Percentiles rank a stretch among this genome's conserved stretches.
Evolutionary conservation across 1,140 invertebrate species (phyloP).

Genomic region (Anoplolepis gracilipes): DNA sequence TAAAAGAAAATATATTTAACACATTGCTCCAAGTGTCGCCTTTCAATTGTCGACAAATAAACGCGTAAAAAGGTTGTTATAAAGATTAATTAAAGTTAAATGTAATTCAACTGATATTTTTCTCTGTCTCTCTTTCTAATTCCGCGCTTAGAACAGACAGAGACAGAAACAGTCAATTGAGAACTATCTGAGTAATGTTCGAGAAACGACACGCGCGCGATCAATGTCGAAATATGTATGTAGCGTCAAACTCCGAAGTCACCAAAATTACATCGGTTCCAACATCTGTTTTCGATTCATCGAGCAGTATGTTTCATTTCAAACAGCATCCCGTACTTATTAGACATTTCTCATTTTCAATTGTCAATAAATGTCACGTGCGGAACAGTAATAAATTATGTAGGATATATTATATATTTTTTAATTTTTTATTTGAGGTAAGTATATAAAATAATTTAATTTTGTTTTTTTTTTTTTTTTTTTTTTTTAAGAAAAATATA

Average conservation of each 20-base stretch:
- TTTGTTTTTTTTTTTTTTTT: too few relatives aligned
- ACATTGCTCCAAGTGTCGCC: not conserved
- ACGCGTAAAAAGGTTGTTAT: not conserved
- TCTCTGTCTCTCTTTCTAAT: slow-evolving; percentile 29
- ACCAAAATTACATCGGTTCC: not conserved
- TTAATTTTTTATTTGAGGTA: too few relatives aligned
- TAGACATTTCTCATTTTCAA: not conserved
- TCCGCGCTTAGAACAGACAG: not conserved
- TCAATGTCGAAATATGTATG: not conserved
- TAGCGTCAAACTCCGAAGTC: not conserved
- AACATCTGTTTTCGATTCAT: slow-evolving; percentile 3
- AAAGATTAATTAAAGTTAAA: not conserved
- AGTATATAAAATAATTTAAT: too few relatives aligned
- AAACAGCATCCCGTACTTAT: not conserved
- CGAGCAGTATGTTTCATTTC: not conserved
- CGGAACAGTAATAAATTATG: not conserved
- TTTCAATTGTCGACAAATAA: not conserved
- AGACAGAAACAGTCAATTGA: not conserved
- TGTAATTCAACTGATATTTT: not conserved
- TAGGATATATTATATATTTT: too few relatives aligned
- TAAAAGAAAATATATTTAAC: too few relatives aligned
- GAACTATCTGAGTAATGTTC: slow-evolving; percentile 13
- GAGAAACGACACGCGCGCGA: not conserved
- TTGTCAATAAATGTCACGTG: not conserved
- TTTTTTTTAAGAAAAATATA: too few relatives aligned